Evolutionary conservation across 2,888 invertebrate genomes (phyloP).

Genomic region (Phortica magna): DNA sequence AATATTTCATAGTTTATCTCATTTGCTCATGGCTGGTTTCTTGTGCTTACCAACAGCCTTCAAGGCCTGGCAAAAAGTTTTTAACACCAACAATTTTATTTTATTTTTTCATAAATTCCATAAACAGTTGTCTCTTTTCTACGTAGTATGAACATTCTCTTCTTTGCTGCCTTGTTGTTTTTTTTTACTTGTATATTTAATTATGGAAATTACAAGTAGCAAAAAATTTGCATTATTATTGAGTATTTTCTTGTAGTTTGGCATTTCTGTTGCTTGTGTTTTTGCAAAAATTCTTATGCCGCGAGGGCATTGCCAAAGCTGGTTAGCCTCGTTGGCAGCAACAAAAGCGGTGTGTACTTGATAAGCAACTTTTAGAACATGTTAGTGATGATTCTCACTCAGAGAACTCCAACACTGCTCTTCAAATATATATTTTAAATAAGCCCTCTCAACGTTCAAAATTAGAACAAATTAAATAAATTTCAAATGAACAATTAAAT

Average conservation of each 20-base stretch:
- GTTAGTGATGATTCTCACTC: too few relatives aligned
- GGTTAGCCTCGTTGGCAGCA: slow-evolving; percentile 49
- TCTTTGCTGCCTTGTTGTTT: slow-evolving; percentile 33
- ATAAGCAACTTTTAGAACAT: too few relatives aligned
- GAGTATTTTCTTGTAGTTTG: slow-evolving; percentile 50
- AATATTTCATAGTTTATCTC: slow-evolving; percentile 40
- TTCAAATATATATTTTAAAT: too few relatives aligned
- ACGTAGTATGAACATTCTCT: slow-evolving; percentile 27
- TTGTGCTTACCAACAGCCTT: slow-evolving; percentile 51
- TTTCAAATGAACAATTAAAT: slow-evolving; percentile 23
- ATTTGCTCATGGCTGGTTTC: slow-evolving; percentile 32
- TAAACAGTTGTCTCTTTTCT: slow-evolving; percentile 34
- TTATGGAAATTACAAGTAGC: slow-evolving; percentile 61
- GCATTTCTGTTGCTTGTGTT: not conserved
- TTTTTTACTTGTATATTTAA: slow-evolving; percentile 58
- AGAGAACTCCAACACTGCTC: too few relatives aligned
- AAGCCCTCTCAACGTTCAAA: too few relatives aligned
- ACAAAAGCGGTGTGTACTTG: too few relatives aligned
- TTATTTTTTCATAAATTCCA: slow-evolving; percentile 5
- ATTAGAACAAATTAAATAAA: slow-evolving; percentile 35
- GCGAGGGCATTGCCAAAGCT: slow-evolving; percentile 31
- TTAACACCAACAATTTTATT: slow-evolving; percentile 37
- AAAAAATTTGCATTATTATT: slow-evolving; percentile 66
- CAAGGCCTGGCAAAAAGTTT: slow-evolving; percentile 41
- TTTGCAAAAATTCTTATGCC: not conserved